A percentile compares a stretch with the other conserved stretches of the same genome.
Conservation (phyloP, 1,140 invertebrate species). For the Zaprionus taronus region DNA sequence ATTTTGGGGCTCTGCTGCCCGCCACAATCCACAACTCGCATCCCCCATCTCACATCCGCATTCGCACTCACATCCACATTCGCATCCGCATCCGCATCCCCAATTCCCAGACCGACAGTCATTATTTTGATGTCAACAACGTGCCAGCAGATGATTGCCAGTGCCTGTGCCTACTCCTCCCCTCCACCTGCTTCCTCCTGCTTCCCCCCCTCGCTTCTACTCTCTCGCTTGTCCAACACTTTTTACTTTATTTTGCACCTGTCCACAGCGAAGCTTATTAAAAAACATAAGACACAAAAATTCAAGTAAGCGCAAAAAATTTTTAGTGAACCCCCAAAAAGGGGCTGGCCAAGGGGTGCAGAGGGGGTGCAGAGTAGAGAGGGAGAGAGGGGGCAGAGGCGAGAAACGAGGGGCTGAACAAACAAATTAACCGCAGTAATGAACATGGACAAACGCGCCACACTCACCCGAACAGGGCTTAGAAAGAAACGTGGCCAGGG, state of each 20-base stretch:
- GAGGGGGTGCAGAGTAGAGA: background rate
- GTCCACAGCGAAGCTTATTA: slow-evolving; percentile 69
- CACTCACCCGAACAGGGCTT: slow-evolving; percentile 18
- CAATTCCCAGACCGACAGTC: slow-evolving; percentile 49
- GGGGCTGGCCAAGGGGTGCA: background rate
- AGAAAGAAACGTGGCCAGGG: background rate
- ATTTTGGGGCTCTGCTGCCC: slow-evolving; percentile 41
- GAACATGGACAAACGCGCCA: slow-evolving; percentile 71
- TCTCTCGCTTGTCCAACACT: slow-evolving; percentile 51
- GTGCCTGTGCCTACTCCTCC: background rate
- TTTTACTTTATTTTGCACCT: slow-evolving; percentile 70
- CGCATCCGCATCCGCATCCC: slow-evolving; percentile 22
- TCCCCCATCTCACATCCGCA: slow-evolving; percentile 16
- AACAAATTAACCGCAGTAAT: slow-evolving; percentile 81
- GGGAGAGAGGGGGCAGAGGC: background rate
- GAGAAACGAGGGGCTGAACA: slow-evolving; percentile 47
- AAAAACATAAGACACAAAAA: slow-evolving; percentile 59
- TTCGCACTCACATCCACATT: slow-evolving; percentile 6
- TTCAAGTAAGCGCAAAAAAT: slow-evolving; percentile 42
- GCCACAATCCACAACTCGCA: slow-evolving; percentile 34
- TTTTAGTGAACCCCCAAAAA: slow-evolving; percentile 60
- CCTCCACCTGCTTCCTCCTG: background rate
- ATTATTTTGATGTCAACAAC: slow-evolving; percentile 80
- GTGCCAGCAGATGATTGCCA: slow-evolving; percentile 72
- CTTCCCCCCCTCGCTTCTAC: background rate